Evolutionary conservation across 2,113 vertebrate genomes (phyloP).

Genomic region (Microcebus ravelobensis): DNA sequence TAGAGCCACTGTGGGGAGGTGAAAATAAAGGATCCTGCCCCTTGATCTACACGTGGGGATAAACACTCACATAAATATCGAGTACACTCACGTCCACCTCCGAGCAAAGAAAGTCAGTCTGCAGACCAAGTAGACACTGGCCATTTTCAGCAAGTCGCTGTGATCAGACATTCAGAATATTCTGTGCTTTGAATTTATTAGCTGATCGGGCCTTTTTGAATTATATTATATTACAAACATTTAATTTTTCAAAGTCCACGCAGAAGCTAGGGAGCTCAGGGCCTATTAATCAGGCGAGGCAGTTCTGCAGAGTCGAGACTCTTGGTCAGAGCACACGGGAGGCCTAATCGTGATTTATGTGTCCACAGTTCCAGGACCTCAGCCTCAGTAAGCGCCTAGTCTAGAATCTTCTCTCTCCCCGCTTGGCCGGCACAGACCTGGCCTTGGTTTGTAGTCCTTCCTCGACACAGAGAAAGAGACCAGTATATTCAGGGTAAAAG

Average conservation of each 20-base stretch:
- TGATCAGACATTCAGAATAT: background rate
- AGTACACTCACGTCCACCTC: rapidly evolving
- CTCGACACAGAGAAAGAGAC: background rate
- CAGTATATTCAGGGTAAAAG: background rate
- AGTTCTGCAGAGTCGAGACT: background rate
- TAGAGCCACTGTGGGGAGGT: background rate
- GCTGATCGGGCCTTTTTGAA: constrained; percentile 54
- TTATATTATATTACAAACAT: constrained; percentile 58
- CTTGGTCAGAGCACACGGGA: background rate
- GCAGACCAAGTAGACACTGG: background rate
- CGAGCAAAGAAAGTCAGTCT: background rate
- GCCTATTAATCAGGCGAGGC: constrained; percentile 58
- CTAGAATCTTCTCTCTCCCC: background rate
- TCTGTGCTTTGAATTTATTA: background rate
- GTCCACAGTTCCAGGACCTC: background rate
- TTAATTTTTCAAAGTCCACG: constrained; percentile 63
- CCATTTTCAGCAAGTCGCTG: background rate
- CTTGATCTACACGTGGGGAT: background rate
- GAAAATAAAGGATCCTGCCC: background rate
- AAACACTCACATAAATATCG: rapidly evolving
- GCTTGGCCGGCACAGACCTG: background rate
- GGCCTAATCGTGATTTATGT: background rate
- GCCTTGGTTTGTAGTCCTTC: background rate
- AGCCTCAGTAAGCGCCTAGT: background rate
- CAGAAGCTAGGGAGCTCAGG: constrained; percentile 22